Conservation (phyloP, 2,888 invertebrate genomes). For the Melikaiella ostensackeni region DNA sequence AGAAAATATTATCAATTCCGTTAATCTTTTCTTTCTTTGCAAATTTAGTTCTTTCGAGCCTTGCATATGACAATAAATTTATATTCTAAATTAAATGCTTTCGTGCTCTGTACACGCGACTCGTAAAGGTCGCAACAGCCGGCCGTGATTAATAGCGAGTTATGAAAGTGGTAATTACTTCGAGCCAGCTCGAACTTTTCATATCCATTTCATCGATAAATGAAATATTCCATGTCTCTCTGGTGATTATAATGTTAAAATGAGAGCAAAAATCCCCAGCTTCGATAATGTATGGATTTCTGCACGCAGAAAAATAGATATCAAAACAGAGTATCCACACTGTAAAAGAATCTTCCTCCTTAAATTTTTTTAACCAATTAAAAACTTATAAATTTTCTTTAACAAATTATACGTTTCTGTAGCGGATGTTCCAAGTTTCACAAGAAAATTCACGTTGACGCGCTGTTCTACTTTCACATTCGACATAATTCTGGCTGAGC, state of each 20-base stretch:
- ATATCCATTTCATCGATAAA: slow-evolving; percentile 29
- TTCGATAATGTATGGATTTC: no score
- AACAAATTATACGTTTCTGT: no score
- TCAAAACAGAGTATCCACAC: no score
- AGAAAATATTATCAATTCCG: not conserved
- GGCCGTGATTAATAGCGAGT: slow-evolving; percentile 38
- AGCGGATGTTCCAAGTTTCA: no score
- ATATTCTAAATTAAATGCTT: slow-evolving; percentile 34
- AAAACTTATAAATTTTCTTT: no score
- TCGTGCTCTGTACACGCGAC: slow-evolving; percentile 32
- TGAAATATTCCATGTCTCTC: slow-evolving; percentile 32
- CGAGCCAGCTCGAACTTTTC: slow-evolving; percentile 22
- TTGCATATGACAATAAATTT: slow-evolving; percentile 33
- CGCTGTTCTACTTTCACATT: no score
- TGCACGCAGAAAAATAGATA: no score
- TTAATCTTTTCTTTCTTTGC: not conserved
- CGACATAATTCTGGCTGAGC: no score
- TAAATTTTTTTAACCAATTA: no score
- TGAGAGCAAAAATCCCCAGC: no score
- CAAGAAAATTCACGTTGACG: no score
- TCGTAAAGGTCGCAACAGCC: slow-evolving; percentile 38
- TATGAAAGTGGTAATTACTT: slow-evolving; percentile 39
- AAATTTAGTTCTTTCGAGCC: slow-evolving; percentile 7
- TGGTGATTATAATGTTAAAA: not conserved
- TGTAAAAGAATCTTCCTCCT: no score